Evolutionary conservation across 2,113 vertebrate species (phyloP).

Genomic region (Burhinus oedicnemus): DNA sequence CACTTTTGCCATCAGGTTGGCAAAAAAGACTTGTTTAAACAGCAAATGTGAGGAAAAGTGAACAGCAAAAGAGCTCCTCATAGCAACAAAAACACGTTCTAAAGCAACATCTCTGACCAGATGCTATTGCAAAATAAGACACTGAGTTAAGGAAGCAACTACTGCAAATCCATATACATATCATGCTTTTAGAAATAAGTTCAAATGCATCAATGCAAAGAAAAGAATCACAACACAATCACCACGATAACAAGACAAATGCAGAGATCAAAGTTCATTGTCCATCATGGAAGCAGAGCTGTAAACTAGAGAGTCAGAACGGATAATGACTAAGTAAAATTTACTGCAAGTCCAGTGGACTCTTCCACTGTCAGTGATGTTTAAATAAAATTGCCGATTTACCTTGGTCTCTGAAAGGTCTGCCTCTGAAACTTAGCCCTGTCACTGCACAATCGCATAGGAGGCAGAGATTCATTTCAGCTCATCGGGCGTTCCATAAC

Average conservation of each 20-base stretch:
- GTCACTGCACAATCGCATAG: accelerated
- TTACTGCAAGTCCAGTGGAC: neutral
- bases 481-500: neutral
- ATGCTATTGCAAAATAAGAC: neutral
- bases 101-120: neutral
- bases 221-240: neutral
- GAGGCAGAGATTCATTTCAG: neutral
- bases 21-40: neutral
- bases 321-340: neutral
- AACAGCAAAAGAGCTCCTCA: neutral
- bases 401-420: neutral
- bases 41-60: neutral
- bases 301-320: neutral
- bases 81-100: neutral
- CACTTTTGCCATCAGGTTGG: neutral
- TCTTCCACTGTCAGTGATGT: neutral
- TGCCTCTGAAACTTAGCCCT: neutral
- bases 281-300: neutral
- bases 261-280: neutral
- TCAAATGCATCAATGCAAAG: neutral
- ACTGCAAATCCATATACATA: neutral
- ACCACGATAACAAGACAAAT: accelerated
- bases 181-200: neutral
- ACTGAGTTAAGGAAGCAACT: neutral
- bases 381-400: neutral